phyloP scores from a whole-genome alignment of 2,113 vertebrate species.

The Podarcis cretensis region DNA sequence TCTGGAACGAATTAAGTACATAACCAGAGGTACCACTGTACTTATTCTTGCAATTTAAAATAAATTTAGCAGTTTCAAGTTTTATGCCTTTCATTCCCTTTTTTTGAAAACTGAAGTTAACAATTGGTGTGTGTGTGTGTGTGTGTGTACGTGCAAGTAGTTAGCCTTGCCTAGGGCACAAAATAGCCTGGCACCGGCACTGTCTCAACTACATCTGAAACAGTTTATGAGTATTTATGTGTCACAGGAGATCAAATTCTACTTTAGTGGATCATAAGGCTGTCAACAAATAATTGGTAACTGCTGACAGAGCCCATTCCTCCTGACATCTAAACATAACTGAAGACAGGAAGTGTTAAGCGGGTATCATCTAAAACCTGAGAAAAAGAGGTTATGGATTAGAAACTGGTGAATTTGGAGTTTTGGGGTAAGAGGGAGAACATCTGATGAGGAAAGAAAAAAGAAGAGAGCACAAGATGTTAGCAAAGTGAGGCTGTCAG shows the following conservation, averaged over 20 bases:
- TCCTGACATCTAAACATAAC: neutral
- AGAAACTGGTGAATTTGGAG: neutral
- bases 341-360: neutral
- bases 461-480: neutral
- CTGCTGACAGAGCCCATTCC: neutral
- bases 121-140: too few species aligned
- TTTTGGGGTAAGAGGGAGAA: neutral
- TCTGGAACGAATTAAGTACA: too few species aligned
- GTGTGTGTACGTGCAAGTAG: too few species aligned
- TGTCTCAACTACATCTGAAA: neutral
- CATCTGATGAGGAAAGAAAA: neutral
- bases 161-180: too few species aligned
- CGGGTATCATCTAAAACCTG: neutral
- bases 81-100: too few species aligned
- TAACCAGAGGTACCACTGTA: too few species aligned
- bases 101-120: too few species aligned
- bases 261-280: constrained; percentile 20
- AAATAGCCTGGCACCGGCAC: too few species aligned
- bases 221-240: neutral
- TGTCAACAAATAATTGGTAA: constrained; percentile 4
- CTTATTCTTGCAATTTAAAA: too few species aligned
- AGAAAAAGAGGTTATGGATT: neutral
- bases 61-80: too few species aligned
- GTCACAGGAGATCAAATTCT: constrained; percentile 19
- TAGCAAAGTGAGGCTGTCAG: neutral